Evolutionary conservation across 2,888 invertebrate genomes (phyloP).

Genomic region (Drosophila putrida): DNA sequence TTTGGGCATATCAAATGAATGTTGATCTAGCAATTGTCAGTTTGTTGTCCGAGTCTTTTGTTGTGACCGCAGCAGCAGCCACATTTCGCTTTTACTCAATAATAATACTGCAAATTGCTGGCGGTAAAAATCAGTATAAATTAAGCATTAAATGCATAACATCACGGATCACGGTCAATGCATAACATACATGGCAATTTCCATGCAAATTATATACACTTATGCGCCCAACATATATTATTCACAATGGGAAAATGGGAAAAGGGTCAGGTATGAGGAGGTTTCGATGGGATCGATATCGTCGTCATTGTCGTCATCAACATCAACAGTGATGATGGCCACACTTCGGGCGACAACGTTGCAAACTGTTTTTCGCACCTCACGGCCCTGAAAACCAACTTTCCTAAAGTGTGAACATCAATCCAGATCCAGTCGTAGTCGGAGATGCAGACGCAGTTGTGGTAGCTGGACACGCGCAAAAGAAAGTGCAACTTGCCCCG

Average conservation of each 20-base stretch:
- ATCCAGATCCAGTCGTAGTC: slow-evolving; percentile 5
- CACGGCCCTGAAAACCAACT: slow-evolving; percentile 75
- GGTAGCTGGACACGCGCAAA: slow-evolving; percentile 74
- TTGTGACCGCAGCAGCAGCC: slow-evolving; percentile 22
- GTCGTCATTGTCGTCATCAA: background rate
- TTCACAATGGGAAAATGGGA: slow-evolving; percentile 44
- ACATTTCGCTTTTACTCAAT: slow-evolving; percentile 37
- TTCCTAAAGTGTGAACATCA: slow-evolving; percentile 81
- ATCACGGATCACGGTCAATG: slow-evolving; percentile 52
- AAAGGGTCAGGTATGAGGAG: slow-evolving; percentile 33
- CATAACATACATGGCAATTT: slow-evolving; percentile 62
- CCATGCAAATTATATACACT: slow-evolving; percentile 79
- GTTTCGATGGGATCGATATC: background rate
- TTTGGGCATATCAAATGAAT: slow-evolving; percentile 17
- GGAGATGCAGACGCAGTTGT: background rate
- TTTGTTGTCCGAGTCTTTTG: slow-evolving; percentile 50
- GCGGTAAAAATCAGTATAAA: slow-evolving; percentile 70
- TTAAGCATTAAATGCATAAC: slow-evolving; percentile 74
- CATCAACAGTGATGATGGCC: slow-evolving; percentile 65
- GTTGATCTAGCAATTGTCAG: slow-evolving; percentile 23
- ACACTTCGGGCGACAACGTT: slow-evolving; percentile 76
- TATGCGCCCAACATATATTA: slow-evolving; percentile 49
- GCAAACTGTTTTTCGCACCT: slow-evolving; percentile 75
- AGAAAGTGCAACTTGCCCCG: slow-evolving; percentile 67
- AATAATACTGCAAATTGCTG: slow-evolving; percentile 41